Evolutionary conservation across 2,797 vertebrate genomes (phyloP).

Genomic region (Okamejei kenojei): DNA sequence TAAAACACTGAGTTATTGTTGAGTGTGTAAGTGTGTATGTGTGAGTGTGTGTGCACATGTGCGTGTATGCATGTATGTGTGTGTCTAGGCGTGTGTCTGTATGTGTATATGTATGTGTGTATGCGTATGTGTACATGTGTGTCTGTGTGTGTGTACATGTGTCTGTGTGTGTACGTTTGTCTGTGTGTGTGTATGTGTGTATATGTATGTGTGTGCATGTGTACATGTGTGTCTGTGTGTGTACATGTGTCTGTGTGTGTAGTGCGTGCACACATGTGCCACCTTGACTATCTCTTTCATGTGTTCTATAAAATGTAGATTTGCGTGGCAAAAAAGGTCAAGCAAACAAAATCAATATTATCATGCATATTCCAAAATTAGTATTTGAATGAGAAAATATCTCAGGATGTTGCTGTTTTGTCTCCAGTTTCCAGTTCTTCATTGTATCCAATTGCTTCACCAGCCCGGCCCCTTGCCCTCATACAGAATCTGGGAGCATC

Average conservation of each 20-base stretch:
- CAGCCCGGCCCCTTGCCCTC: background rate
- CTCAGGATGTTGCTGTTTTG: background rate
- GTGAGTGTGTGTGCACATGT: too few species aligned
- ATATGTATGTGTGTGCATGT: too few species aligned
- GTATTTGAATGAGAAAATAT: background rate
- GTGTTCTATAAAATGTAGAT: too few species aligned
- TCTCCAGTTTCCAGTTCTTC: background rate
- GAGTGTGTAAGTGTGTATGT: background rate
- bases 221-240: background rate
- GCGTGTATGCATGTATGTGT: too few species aligned
- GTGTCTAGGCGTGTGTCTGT: too few species aligned
- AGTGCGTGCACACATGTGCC: too few species aligned
- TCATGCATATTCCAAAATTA: background rate
- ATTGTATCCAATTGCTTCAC: background rate
- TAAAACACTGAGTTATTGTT: slow-evolving; percentile 30
- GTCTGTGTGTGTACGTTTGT: too few species aligned
- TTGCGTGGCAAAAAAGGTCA: background rate
- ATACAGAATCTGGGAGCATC: background rate
- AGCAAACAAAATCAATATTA: background rate
- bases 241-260: too few species aligned
- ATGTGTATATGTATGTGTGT: too few species aligned
- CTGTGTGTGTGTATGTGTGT: too few species aligned
- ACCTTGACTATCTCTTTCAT: background rate
- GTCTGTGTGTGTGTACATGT: background rate
- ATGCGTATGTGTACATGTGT: too few species aligned